Conservation (phyloP, 1,140 invertebrate genomes). For the Cherax destructor region DNA sequence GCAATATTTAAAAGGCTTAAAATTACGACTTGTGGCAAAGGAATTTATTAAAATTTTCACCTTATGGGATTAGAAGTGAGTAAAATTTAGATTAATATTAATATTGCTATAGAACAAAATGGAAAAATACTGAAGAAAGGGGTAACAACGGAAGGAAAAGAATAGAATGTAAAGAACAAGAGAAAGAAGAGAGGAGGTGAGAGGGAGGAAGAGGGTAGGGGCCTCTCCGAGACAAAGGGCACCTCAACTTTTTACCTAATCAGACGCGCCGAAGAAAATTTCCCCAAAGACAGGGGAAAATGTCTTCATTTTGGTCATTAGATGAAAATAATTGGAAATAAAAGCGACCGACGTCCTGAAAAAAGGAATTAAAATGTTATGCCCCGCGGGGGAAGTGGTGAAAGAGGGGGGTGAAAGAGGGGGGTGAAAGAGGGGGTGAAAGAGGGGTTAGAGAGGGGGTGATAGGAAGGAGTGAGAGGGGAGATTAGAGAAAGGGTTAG, state of each 20-base stretch:
- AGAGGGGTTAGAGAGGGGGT: background rate
- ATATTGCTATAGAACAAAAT: no score
- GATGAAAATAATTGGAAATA: constrained; percentile 45
- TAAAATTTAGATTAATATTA: no score
- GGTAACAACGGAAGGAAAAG: background rate
- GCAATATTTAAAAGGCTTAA: no score
- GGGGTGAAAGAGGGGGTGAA: background rate
- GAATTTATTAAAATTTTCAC: no score
- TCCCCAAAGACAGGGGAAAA: constrained; percentile 19
- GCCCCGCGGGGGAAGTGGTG: constrained; percentile 2
- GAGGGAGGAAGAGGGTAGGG: background rate
- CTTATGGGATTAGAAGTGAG: no score
- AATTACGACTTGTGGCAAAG: no score
- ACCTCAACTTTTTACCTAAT: background rate
- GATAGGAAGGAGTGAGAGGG: background rate
- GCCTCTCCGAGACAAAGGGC: constrained; percentile 8
- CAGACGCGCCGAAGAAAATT: constrained; percentile 27
- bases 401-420: constrained; percentile 12
- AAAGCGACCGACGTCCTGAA: constrained; percentile 11
- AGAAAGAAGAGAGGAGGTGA: background rate
- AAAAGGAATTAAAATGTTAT: constrained; percentile 54
- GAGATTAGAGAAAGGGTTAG: background rate
- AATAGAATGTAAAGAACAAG: background rate
- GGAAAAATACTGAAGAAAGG: no score
- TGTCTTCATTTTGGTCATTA: constrained; percentile 46